Evolutionary conservation across 2,797 vertebrate species (phyloP).

Genomic region (Amblyopsis hoosieri): DNA sequence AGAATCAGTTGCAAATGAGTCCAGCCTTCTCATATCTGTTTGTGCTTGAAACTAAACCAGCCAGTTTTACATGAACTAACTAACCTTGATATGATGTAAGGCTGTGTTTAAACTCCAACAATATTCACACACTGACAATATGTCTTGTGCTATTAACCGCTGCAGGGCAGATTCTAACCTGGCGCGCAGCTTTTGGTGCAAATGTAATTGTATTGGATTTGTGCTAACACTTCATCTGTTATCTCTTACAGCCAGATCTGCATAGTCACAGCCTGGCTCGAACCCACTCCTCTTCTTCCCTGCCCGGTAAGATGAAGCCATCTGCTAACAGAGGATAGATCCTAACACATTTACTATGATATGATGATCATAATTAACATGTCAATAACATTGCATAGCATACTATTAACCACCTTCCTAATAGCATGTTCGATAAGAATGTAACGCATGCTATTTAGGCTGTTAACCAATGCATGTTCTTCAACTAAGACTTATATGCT

Average conservation of each 20-base stretch:
- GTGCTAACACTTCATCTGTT: conserved; percentile 33
- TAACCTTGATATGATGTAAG: no score
- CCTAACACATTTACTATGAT: neutral
- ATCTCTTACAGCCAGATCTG: conserved; percentile 78
- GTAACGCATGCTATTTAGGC: no score
- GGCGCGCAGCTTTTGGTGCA: no score
- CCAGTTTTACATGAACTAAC: no score
- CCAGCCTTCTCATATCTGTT: neutral
- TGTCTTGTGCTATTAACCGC: no score
- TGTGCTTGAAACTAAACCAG: neutral
- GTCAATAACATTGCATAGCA: neutral
- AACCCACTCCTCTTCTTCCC: conserved; percentile 84
- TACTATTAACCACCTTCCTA: neutral
- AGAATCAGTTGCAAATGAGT: neutral
- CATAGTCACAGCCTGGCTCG: conserved; percentile 78
- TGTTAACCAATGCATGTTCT: neutral
- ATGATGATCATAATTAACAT: neutral
- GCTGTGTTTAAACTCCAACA: neutral
- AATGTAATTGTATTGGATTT: neutral
- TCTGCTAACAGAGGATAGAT: conserved; percentile 11
- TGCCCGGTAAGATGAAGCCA: conserved; percentile 79
- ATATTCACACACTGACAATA: no score
- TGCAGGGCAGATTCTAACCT: no score
- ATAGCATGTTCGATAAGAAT: neutral
- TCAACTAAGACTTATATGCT: conserved; percentile 5